These are phyloP conservation scores for Orthonyx spaldingii DNA, from an alignment of 2,113 vertebrate genomes.

Conservation along the genomic window DNA sequence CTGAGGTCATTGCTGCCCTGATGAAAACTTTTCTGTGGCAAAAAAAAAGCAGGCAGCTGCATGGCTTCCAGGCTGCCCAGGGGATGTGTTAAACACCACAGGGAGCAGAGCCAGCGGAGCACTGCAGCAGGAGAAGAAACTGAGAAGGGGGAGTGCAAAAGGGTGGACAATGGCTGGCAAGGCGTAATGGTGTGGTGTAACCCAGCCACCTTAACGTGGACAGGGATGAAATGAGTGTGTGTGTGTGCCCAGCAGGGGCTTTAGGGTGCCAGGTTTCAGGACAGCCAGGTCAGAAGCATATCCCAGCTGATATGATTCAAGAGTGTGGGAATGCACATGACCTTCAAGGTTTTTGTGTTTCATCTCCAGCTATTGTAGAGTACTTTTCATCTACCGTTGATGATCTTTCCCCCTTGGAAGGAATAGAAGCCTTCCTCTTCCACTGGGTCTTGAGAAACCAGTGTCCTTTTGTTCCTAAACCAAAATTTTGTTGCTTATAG, in stretches of 20 bases:
- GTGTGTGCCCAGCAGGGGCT: not conserved
- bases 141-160: not conserved
- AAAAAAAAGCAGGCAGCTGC: not conserved
- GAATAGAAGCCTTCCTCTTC: not conserved
- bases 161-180: not conserved
- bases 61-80: not conserved
- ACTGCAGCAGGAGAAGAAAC: not conserved
- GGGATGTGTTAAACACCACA: not conserved
- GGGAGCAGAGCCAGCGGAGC: accelerated
- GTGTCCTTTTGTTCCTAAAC: not conserved
- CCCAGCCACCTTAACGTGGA: not conserved
- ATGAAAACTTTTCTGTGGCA: not conserved
- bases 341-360: not conserved
- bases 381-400: not conserved
- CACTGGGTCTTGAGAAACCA: not conserved
- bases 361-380: not conserved
- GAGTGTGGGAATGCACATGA: not conserved
- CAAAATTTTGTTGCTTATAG: not conserved
- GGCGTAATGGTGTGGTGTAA: not conserved
- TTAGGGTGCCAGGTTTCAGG: not conserved
- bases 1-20: not conserved
- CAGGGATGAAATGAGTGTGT: not conserved
- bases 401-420: not conserved
- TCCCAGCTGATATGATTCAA: not conserved
- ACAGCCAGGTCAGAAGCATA: not conserved